phyloP scores from a whole-genome alignment of 2,888 invertebrate genomes.

The Cheilosia pagana region DNA sequence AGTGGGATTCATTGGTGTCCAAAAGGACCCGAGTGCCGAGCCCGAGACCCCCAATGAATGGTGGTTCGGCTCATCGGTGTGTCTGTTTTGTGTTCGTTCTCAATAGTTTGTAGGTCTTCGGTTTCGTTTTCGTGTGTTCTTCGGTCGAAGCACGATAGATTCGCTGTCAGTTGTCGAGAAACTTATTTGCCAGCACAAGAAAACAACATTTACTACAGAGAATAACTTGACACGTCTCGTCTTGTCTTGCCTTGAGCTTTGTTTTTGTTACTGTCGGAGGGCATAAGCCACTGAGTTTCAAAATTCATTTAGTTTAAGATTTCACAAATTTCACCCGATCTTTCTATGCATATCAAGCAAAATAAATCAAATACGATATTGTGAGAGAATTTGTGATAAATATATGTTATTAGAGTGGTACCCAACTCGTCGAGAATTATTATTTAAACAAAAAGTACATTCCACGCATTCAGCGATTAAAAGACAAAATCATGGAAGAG shows the following conservation, averaged over 20 bases:
- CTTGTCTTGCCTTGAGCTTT: background rate
- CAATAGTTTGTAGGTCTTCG: background rate
- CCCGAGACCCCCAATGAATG: no score
- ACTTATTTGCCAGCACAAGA: background rate
- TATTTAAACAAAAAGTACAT: background rate
- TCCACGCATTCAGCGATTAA: conserved; percentile 6
- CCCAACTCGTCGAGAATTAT: background rate
- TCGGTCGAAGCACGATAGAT: background rate
- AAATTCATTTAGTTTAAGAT: background rate
- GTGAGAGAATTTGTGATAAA: background rate
- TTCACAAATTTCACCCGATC: background rate
- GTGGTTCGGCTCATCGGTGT: no score
- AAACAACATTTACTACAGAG: conserved; percentile 20
- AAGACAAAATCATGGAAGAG: conserved; percentile 88
- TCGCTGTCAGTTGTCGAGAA: background rate
- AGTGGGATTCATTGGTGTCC: no score
- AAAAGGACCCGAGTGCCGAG: no score
- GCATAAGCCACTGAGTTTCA: background rate
- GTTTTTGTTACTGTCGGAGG: conserved; percentile 32
- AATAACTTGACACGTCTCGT: conserved; percentile 50
- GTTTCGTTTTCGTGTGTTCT: background rate
- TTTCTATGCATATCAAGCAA: background rate
- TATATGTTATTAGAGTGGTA: background rate
- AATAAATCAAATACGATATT: background rate
- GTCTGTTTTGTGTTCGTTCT: no score